phyloP scores from a whole-genome alignment of 2,797 vertebrate genomes.

The Orestias chungarensis region DNA sequence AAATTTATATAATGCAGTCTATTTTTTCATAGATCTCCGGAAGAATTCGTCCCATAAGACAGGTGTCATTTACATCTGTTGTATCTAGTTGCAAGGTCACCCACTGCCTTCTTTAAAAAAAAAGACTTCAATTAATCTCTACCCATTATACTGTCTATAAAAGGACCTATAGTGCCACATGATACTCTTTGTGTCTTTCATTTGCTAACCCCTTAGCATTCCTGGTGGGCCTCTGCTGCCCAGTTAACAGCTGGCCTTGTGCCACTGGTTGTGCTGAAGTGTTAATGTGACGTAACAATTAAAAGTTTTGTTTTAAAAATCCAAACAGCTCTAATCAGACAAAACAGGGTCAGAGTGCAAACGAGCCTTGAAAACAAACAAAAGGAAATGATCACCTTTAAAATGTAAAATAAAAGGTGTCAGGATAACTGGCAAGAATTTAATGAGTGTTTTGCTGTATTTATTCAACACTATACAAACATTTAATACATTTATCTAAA shows the following conservation, averaged over 20 bases:
- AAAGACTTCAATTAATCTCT: background rate
- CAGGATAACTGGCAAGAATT: background rate
- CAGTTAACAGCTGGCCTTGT: background rate
- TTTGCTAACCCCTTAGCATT: constrained; percentile 5
- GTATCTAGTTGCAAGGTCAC: constrained; percentile 5
- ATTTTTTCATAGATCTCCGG: background rate
- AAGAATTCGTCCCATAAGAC: background rate
- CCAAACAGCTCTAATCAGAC: background rate
- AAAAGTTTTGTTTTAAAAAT: background rate
- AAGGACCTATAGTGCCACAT: constrained; percentile 7
- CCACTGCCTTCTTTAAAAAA: background rate
- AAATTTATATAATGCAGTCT: no score
- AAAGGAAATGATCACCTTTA: background rate
- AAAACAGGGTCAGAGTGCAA: background rate
- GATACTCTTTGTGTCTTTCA: constrained; percentile 13
- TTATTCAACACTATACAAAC: background rate
- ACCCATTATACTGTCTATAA: constrained; percentile 3
- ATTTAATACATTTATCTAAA: constrained; percentile 9
- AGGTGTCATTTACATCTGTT: background rate
- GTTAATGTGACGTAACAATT: constrained; percentile 13
- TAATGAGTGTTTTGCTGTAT: background rate
- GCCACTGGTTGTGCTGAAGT: background rate
- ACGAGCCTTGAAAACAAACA: background rate
- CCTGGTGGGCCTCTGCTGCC: background rate
- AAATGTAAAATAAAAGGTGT: background rate